Evolutionary conservation across 1,140 invertebrate species (phyloP).

Genomic region (Anagrus nilaparvatae): DNA sequence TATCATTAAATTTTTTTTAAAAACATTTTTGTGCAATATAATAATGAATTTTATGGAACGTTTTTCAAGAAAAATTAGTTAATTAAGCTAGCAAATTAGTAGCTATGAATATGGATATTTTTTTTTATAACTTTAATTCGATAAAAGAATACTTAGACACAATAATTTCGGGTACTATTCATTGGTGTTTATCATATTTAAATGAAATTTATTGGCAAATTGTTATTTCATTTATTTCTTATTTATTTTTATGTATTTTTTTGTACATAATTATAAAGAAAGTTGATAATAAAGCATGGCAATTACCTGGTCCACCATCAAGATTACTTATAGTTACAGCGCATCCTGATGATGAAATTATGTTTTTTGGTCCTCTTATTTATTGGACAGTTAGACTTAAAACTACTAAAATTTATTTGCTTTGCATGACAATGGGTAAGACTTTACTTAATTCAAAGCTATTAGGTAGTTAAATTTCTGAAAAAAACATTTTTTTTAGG

Average conservation of each 20-base stretch:
- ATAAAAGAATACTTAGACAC: no score
- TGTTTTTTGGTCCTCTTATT: constrained; percentile 95
- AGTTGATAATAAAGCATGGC: constrained; percentile 35
- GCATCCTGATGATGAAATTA: constrained; percentile 95
- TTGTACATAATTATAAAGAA: constrained; percentile 32
- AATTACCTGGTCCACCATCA: constrained; percentile 35
- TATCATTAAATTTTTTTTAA: no score
- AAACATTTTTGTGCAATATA: no score
- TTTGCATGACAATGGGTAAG: constrained; percentile 80
- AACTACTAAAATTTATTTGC: constrained; percentile 59
- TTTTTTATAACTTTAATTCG: no score
- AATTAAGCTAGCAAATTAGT: no score
- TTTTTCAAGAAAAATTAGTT: no score
- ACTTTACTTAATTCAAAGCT: constrained; percentile 11
- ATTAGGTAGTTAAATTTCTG: background rate
- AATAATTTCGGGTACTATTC: constrained; percentile 27
- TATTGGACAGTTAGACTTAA: constrained; percentile 54
- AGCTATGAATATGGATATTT: no score
- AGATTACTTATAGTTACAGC: constrained; percentile 75
- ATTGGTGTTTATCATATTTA: constrained; percentile 37
- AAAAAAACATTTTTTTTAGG: constrained; percentile 45
- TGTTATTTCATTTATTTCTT: constrained; percentile 29
- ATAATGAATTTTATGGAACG: no score
- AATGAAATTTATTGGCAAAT: constrained; percentile 37
- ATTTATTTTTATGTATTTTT: constrained; percentile 33